These are phyloP conservation scores for Molorchus minor DNA, from an alignment of 2,888 invertebrate genomes.

Conservation along the genomic window DNA sequence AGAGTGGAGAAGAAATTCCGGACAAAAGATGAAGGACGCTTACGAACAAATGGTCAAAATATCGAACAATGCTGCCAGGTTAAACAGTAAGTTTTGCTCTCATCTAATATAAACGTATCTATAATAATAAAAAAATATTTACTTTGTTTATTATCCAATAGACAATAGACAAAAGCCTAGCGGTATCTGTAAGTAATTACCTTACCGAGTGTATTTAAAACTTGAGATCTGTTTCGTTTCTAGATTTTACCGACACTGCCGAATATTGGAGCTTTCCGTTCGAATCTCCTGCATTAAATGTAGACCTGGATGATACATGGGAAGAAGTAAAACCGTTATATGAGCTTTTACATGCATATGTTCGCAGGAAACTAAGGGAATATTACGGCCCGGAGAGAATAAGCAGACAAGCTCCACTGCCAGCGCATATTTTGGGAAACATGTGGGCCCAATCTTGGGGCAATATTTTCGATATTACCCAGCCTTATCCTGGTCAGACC, in stretches of 20 bases:
- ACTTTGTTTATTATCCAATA: no score
- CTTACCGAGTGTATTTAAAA: no score
- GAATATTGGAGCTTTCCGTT: constrained; percentile 91
- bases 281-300: constrained; percentile 78
- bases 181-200: no score
- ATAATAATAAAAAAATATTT: no score
- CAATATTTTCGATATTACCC: constrained; percentile 80
- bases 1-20: constrained; percentile 89
- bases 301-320: constrained; percentile 85
- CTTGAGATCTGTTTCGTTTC: constrained; percentile 49
- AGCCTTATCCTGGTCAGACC: constrained; percentile 84
- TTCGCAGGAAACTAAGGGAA: constrained; percentile 82
- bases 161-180: no score
- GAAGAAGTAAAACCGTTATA: constrained; percentile 86
- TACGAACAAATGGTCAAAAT: constrained; percentile 82
- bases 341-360: constrained; percentile 88
- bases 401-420: constrained; percentile 81
- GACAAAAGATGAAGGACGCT: constrained; percentile 78
- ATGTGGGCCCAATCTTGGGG: constrained; percentile 92
- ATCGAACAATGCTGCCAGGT: constrained; percentile 81
- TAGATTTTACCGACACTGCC: constrained; percentile 88
- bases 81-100: constrained; percentile 85
- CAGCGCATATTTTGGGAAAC: constrained; percentile 87
- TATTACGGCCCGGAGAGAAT: constrained; percentile 86
- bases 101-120: no score